Evolutionary conservation across 2,888 invertebrate species (phyloP).

Genomic region (Thysanoteuthis rhombus): DNA sequence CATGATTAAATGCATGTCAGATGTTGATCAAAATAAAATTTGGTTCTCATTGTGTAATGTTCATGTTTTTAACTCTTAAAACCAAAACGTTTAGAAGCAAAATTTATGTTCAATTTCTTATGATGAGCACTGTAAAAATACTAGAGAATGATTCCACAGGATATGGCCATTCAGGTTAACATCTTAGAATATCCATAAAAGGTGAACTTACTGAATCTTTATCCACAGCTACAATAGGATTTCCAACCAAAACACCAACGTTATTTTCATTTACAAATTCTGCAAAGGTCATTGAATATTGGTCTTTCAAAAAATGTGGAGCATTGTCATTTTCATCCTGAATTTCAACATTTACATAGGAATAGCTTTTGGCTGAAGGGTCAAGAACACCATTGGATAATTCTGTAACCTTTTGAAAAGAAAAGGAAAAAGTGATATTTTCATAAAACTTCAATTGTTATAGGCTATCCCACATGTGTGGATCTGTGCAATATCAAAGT

Average conservation of each 20-base stretch:
- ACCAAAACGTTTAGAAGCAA: too few relatives aligned
- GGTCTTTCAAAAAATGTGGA: constrained; percentile 75
- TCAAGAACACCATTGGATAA: constrained; percentile 39
- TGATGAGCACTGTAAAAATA: too few relatives aligned
- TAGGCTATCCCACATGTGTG: too few relatives aligned
- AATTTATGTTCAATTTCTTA: too few relatives aligned
- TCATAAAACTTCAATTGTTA: too few relatives aligned
- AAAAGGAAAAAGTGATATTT: background rate
- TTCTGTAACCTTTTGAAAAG: constrained; percentile 51
- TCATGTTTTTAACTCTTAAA: too few relatives aligned
- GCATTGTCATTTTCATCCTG: constrained; percentile 71
- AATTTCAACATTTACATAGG: constrained; percentile 58
- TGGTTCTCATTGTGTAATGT: too few relatives aligned
- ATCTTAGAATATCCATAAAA: background rate
- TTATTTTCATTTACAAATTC: background rate
- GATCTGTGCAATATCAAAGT: too few relatives aligned
- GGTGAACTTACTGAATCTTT: constrained; percentile 23
- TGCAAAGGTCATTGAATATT: background rate
- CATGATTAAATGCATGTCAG: too few relatives aligned
- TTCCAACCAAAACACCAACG: background rate
- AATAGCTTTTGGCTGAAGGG: constrained; percentile 44
- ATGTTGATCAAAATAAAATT: too few relatives aligned
- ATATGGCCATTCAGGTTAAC: too few relatives aligned
- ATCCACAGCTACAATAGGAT: constrained; percentile 33
- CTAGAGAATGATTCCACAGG: too few relatives aligned